Evolutionary conservation across 2,888 invertebrate genomes (phyloP), one percentile per base, ranked within the genome.

Genomic region (Epicampocera succincta): DNA sequence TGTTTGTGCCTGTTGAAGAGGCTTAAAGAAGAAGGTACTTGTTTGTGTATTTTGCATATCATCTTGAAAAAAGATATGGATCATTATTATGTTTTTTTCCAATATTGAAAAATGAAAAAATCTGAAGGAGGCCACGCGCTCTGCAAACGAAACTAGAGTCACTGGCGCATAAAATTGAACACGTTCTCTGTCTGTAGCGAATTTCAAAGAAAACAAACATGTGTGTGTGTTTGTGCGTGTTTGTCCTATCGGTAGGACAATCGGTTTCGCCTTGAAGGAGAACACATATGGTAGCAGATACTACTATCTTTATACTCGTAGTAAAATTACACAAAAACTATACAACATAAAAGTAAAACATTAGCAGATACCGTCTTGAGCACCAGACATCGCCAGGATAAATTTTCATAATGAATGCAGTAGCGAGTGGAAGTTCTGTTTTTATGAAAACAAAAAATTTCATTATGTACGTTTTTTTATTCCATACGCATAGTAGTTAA

Each of bases 111-210:
- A 61, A 44, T 8, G 33, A 60, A 44, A 40, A 56, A 33, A 65
- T 61, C 68, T 50, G 42, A 17, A 73, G 48, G 11, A 56, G 56
- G 46, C 46, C 61, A 76, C 60, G 72, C 68, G 66, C 40, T 71
- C 33, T 56, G 11, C 66, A 17, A 44, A 58, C 19, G 44, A 42
- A 60, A 72, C 44, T 19, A 66, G 76, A 66, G 1, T 50, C 63
- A 78, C 33, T 71, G 69, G 73, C 71, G 78, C 78, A 78, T 69
- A 65, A 78, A 78, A 82, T 82, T 73, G 38, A 58, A 58, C 63
- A 58, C 17, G 65, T 56, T 65, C 40, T 15, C 5, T n/a, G n/a
- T 3, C 40, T 56, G 65, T 29, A 74, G 58, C n/a, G 40, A 80
- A 76, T 48, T 68, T 81, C 21, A 76, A 65, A 76, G 48, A 81